Evolutionary conservation across 37 sponge, comb jelly and placozoan species (phyloP).

Genomic region (Haliclona indistincta): DNA sequence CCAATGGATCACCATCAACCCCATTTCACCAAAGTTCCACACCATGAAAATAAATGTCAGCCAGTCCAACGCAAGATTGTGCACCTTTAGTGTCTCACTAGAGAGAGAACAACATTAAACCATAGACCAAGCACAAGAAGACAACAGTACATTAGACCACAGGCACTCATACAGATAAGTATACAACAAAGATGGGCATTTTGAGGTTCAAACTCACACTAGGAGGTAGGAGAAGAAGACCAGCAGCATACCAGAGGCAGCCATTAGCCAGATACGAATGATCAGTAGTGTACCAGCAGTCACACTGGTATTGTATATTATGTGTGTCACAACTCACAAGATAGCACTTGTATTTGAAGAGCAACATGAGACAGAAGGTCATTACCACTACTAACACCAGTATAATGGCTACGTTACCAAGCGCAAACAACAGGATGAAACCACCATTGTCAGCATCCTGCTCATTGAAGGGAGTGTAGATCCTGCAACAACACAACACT

Average conservation of each 20-base stretch:
- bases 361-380: slow-evolving; percentile 84
- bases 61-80: slow-evolving; percentile 63
- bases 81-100: slow-evolving; percentile 45
- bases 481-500: slow-evolving; percentile 1
- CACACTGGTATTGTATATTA: no score
- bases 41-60: slow-evolving; percentile 65
- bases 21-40: slow-evolving; percentile 96
- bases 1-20: slow-evolving; percentile 92
- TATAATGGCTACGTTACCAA: slow-evolving; percentile 81
- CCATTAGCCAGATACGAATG: slow-evolving; percentile 84
- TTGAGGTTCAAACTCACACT: slow-evolving; percentile 36
- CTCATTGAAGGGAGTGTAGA: slow-evolving; percentile 73
- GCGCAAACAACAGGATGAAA: slow-evolving; percentile 65
- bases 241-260: slow-evolving; percentile 76
- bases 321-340: slow-evolving; percentile 60
- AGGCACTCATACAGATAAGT: neutral
- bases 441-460: slow-evolving; percentile 44
- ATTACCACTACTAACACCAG: slow-evolving; percentile 83
- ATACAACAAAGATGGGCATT: neutral
- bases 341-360: slow-evolving; percentile 94
- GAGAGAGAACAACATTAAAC: slow-evolving; percentile 10
- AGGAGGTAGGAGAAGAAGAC: slow-evolving; percentile 74
- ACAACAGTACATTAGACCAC: no score
- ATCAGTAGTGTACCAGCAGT: no score
- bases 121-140: neutral